Conservation (phyloP, 2,888 invertebrate species). For the Diarsia brunnea region DNA sequence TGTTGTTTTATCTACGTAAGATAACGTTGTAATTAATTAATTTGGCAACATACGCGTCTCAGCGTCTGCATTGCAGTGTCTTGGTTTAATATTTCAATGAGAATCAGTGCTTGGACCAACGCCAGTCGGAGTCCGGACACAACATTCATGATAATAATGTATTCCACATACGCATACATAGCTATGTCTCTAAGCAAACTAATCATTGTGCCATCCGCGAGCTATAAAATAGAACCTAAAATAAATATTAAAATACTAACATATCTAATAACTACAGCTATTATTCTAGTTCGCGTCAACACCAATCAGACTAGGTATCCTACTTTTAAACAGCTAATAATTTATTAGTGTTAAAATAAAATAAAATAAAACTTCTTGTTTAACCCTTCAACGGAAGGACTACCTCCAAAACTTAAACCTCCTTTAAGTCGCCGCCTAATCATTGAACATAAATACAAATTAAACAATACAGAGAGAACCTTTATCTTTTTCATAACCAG, state of each 20-base stretch:
- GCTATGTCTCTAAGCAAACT: slow-evolving; percentile 40
- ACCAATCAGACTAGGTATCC: slow-evolving; percentile 14
- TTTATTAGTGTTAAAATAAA: slow-evolving; percentile 14
- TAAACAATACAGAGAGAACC: slow-evolving; percentile 60
- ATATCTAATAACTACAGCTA: slow-evolving; percentile 22
- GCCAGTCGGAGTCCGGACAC: slow-evolving; percentile 79
- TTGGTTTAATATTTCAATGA: slow-evolving; percentile 90
- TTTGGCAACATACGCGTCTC: slow-evolving; percentile 80
- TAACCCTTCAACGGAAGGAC: slow-evolving; percentile 17
- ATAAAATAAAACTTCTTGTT: slow-evolving; percentile 21
- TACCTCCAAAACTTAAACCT: slow-evolving; percentile 24
- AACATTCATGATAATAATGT: slow-evolving; percentile 70
- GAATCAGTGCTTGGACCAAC: slow-evolving; percentile 84
- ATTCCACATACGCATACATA: slow-evolving; percentile 48
- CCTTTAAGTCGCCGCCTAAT: slow-evolving; percentile 49
- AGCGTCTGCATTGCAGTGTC: slow-evolving; percentile 86
- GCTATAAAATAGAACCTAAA: slow-evolving; percentile 43
- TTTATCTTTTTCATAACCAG: slow-evolving; percentile 68
- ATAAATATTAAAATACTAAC: slow-evolving; percentile 20
- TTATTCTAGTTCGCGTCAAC: slow-evolving; percentile 37
- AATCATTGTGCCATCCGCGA: slow-evolving; percentile 37
- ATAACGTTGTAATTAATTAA: slow-evolving; percentile 69
- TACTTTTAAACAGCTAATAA: slow-evolving; percentile 29
- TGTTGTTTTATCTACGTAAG: slow-evolving; percentile 6
- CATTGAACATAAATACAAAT: slow-evolving; percentile 64